phyloP scores from a whole-genome alignment of 2,113 vertebrate genomes.

The Rhynchomys soricoides region DNA sequence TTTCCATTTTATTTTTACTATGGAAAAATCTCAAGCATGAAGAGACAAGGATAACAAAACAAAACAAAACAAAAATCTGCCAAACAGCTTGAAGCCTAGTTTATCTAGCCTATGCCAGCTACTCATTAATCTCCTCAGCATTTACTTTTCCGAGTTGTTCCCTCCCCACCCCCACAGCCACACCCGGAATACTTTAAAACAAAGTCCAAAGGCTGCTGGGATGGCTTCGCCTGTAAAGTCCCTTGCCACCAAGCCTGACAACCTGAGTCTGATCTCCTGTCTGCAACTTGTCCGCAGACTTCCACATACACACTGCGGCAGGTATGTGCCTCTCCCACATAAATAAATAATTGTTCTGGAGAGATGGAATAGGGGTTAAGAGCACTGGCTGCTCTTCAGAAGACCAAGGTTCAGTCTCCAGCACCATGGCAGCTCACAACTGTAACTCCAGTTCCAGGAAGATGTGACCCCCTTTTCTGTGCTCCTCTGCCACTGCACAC shows the following conservation, averaged over 20 bases:
- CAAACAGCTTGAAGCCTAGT: neutral
- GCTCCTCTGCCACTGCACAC: neutral
- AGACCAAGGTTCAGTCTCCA: neutral
- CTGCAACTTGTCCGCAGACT: neutral
- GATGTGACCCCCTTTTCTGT: neutral
- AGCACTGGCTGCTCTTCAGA: neutral
- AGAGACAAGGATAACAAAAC: neutral
- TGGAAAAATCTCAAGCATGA: neutral
- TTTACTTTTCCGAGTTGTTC: neutral
- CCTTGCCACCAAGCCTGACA: neutral
- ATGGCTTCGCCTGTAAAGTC: neutral
- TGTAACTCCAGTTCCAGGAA: neutral
- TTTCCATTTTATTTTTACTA: neutral
- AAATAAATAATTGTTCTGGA: too few relatives aligned
- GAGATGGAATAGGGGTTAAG: neutral
- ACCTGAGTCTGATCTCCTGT: neutral
- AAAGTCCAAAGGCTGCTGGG: neutral
- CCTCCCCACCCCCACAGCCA: too few relatives aligned
- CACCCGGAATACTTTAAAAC: constrained; percentile 14
- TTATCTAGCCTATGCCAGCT: neutral
- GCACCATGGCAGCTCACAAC: neutral
- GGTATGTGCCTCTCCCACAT: neutral
- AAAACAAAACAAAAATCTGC: neutral
- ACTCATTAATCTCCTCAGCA: neutral
- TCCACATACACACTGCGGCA: neutral